Conservation (phyloP, 1,140 invertebrate species). For the Stegodyphus dumicola region DNA sequence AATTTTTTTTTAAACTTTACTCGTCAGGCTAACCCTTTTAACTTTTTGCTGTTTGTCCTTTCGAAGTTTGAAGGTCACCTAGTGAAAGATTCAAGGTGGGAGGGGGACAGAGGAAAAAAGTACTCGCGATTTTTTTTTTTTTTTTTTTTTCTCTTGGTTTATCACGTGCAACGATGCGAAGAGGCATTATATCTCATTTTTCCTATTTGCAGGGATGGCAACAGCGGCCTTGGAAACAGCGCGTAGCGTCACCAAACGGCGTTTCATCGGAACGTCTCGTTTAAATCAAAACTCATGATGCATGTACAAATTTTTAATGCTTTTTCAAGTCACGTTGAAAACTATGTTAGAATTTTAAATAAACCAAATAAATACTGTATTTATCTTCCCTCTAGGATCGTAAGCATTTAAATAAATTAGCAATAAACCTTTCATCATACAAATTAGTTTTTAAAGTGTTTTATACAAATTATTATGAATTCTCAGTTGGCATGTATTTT, state of each 20-base stretch:
- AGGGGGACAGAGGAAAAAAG: constrained; percentile 23
- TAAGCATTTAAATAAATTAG: too few relatives aligned
- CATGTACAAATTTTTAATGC: too few relatives aligned
- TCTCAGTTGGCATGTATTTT: too few relatives aligned
- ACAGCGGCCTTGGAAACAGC: constrained; percentile 29
- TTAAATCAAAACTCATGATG: constrained; percentile 2
- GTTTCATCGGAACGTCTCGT: background rate
- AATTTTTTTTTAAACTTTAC: constrained; percentile 12
- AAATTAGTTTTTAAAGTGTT: too few relatives aligned
- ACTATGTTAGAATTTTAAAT: too few relatives aligned
- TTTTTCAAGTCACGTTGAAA: too few relatives aligned
- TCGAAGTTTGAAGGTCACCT: constrained; percentile 45
- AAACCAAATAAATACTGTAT: too few relatives aligned
- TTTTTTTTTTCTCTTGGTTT: constrained; percentile 55
- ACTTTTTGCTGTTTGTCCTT: constrained; percentile 25
- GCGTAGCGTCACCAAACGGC: constrained; percentile 2
- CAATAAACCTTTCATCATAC: too few relatives aligned
- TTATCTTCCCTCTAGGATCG: too few relatives aligned
- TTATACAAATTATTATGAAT: too few relatives aligned
- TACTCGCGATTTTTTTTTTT: constrained; percentile 35
- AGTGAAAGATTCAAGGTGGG: constrained; percentile 40
- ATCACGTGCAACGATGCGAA: constrained; percentile 53
- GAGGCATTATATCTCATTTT: constrained; percentile 24
- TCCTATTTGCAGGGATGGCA: constrained; percentile 26
- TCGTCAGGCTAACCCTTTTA: constrained; percentile 22